Evolutionary conservation across 2,888 invertebrate species (phyloP), one percentile per base, ranked within the genome.

Genomic region (Allacma fusca): DNA sequence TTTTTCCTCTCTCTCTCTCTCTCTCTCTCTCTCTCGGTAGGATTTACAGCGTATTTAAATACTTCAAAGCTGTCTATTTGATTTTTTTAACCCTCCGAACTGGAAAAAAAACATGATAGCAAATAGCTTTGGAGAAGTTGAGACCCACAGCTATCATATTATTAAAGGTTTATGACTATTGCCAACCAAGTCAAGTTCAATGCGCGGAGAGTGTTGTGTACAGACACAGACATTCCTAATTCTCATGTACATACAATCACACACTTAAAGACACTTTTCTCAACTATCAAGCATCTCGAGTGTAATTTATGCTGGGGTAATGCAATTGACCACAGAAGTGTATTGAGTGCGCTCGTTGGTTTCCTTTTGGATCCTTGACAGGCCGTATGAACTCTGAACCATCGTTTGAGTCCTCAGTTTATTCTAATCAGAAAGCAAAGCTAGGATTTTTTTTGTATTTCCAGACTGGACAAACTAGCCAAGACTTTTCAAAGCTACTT

Each of bases 381-480:
- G 68, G 26, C 57, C 26, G 57, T 19, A 13, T 71, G 71, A 71
- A 71, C 71, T 71, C 57, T 71, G 71, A 71, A 71, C 71, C 71
- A 71, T 71, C 71, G 28, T 28, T 71, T 71, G 70, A 70, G 70
- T 26, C 24, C 44, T 70, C 28, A 57, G 71, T 71, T 71, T 71
- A 71, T 71, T 71, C 71, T 71, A 71, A 71, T 71, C 71, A 71
- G 28, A 71, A 71, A 71, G 71, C 71, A 71, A 57, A 24, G 26
- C 26, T 57, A 50, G n/a, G 4, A 9, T 9, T 34, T 7, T 19
- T 19, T 50, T 68, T 40, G n/a, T n/a, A n/a, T 68, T 40, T 40
- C 9, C 34, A 24, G 28, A 40, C 68, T 71, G 44, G 43, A 23
- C 70, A 71, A 71, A 71, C 71, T 50, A 29, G 28, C n/a, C 9